Evolutionary conservation across 2,113 vertebrate genomes (phyloP), one percentile per base, ranked within the genome.

Genomic region (Strigops habroptila): DNA sequence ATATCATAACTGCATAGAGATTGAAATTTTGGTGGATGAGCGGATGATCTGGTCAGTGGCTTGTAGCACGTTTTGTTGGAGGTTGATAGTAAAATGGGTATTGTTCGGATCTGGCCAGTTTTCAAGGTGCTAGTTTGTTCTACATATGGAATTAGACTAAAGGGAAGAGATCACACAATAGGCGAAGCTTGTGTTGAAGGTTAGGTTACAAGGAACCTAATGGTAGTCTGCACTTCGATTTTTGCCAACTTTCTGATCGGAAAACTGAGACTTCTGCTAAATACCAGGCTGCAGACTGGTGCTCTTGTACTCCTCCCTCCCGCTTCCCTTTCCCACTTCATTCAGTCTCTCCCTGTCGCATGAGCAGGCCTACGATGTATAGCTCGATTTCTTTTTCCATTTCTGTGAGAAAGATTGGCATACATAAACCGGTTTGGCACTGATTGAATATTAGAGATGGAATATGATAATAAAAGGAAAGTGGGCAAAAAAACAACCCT

Each of bases 361-460:
- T 92, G 81, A 85, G 77, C 91, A 89, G 65, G 49, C 81, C 84
- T 76, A 18, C 9, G 11, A 79, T 7, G 3, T 79, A 41, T 8
- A 93, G 88, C 90, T 52, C 73, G 86, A 70, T 92, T 83, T 86
- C 69, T 83, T 81, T 90, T 93, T 90, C 86, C 44, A 21, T 82
- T 92, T 86, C 83, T 92, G 28, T 79, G 48, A 82, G 63, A 84
- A 86, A 79, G 87, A 84, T 27, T 91, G 93, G 89, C 81, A 52
- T 95, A 76, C 30, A 23, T 79, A 92, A 87, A 85, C 77, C 49
- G 9, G 65, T 79, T 92, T 95, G 91, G 86, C 62, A 73, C 52
- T 68, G 83, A 78, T 83, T 84, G 69, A 95, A 79, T 95, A 87
- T 87, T 95, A 73, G 84, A 85, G 77, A 92, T 84, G 86, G 69